Evolutionary conservation across 53 echinoderm and acorn worm species (phyloP), one percentile per base, ranked within the genome.

Genomic region (Holothuria scabra): DNA sequence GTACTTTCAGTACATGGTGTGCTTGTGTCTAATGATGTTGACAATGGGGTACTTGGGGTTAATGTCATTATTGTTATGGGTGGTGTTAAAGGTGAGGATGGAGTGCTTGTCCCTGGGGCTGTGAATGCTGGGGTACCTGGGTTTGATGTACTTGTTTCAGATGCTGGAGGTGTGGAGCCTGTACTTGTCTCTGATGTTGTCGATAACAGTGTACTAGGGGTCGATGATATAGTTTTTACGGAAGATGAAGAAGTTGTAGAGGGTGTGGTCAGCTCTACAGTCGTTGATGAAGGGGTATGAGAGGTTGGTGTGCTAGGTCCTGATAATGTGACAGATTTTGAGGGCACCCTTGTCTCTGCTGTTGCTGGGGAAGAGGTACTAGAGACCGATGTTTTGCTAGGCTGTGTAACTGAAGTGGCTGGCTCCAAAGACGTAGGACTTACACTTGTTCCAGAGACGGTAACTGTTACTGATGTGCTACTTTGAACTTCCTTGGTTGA

Each of bases 131-230:
- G 34, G 34, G 69, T 34, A 37, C n/a, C 16, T 4, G 69, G 31
- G 22, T 11, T 69, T 28, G 65, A 65, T 65, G 65, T 65, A 31
- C 65, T 65, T 13, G 65, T 65, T 13, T 13, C 14, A 2, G 16
- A 16, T 28, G 65, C 18, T 65, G 31, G 14, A 65, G 65, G 28
- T 65, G 21, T 25, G 28, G 61, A 25, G 12, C 25, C 61, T 4
- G 64, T 28, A 1, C 26, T 64, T 64, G 30, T 26, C 30, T 64
- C 64, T 64, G 64, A 64, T 64, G 64, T 64, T 30, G 52, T 52
- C 4, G 18, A 52, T 1, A 2, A 52, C 14, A 14, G 31, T 6
- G 65, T 1, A 28, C 28, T 31, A 7, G 28, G 31, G 12, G 28
- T 31, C 3, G 65, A 65, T 65, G 65, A 5, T 13, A 10, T 13